Conservation (phyloP, 2,888 invertebrate species). For the Siphlonurus alternatus region DNA sequence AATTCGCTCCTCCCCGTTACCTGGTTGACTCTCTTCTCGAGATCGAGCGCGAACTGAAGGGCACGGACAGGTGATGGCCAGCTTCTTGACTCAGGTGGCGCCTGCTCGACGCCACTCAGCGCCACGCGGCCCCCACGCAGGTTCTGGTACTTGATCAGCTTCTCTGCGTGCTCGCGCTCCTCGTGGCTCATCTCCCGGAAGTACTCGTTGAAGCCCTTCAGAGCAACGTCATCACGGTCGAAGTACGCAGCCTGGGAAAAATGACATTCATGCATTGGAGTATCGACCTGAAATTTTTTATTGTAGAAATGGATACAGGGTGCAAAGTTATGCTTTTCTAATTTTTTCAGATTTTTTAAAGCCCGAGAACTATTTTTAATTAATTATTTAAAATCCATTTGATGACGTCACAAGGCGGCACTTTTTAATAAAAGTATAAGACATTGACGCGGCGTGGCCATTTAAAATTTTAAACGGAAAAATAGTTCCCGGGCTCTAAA, state of each 20-base stretch:
- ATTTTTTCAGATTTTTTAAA: too few relatives aligned
- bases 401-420: too few relatives aligned
- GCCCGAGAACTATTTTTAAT: too few relatives aligned
- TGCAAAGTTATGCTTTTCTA: not conserved
- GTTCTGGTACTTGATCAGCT: slow-evolving; percentile 53
- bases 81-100: slow-evolving; percentile 2
- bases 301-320: too few relatives aligned
- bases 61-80: slow-evolving; percentile 4
- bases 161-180: slow-evolving; percentile 64
- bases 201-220: slow-evolving; percentile 48
- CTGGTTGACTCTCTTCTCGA: slow-evolving; percentile 8
- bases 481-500: too few relatives aligned
- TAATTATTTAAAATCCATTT: too few relatives aligned
- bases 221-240: slow-evolving; percentile 63
- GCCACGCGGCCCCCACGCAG: slow-evolving; percentile 59
- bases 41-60: slow-evolving; percentile 7
- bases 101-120: slow-evolving; percentile 41
- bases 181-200: slow-evolving; percentile 59
- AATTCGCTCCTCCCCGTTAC: too few relatives aligned
- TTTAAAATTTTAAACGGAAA: too few relatives aligned
- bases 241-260: slow-evolving; percentile 66
- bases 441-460: too few relatives aligned
- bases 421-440: too few relatives aligned
- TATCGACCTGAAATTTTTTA: not conserved
- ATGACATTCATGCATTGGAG: too few relatives aligned